Conservation (phyloP, 2,797 vertebrate genomes). For the Antrozous pallidus region DNA sequence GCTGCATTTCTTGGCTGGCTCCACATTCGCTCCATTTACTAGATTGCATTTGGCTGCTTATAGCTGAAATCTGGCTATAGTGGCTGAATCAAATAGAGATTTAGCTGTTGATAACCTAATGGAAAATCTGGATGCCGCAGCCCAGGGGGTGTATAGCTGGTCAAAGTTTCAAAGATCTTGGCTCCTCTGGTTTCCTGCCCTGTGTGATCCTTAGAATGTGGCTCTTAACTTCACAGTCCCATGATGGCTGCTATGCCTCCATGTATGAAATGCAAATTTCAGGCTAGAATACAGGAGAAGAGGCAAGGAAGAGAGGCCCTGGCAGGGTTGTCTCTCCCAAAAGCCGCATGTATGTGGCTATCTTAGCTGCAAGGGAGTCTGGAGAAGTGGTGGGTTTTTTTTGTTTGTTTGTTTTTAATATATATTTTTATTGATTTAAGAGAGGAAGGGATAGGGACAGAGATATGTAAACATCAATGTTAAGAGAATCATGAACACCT, state of each 20-base stretch:
- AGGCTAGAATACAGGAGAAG: neutral
- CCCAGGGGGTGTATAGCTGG: too few species aligned
- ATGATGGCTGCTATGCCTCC: neutral
- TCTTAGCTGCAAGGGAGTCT: slow-evolving; percentile 23
- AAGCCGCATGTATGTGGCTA: neutral
- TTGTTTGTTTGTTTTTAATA: too few species aligned
- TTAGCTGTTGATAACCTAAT: neutral
- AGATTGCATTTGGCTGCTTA: neutral
- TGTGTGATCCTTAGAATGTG: neutral
- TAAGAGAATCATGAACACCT: too few species aligned
- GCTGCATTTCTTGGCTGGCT: neutral
- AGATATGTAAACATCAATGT: too few species aligned
- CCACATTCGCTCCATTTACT: neutral
- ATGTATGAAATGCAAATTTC: neutral
- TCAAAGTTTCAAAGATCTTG: neutral
- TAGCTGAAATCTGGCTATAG: neutral
- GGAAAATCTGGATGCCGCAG: neutral
- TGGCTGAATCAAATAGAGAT: neutral
- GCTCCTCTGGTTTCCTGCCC: neutral
- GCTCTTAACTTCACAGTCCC: slow-evolving; percentile 2
- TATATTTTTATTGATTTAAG: too few species aligned
- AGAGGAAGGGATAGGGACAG: too few species aligned
- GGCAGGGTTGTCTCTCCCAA: neutral
- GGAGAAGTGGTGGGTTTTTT: neutral
- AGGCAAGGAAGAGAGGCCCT: neutral